These are phyloP conservation scores for Cyrtonyx montezumae DNA, from an alignment of 2,113 vertebrate species.

Conservation along the genomic window DNA sequence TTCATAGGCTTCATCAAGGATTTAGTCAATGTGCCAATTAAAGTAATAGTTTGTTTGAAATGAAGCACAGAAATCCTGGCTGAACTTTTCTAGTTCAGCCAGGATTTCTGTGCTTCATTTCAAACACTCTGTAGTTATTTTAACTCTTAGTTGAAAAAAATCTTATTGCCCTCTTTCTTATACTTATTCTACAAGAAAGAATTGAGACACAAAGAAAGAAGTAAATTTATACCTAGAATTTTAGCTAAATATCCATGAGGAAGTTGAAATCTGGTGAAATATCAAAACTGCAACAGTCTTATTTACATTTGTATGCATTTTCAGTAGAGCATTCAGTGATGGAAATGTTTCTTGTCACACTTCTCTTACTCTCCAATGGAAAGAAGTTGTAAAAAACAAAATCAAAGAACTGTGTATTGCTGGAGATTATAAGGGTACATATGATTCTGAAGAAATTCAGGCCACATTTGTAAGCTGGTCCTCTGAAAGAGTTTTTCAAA, in stretches of 20 bases:
- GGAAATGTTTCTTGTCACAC: neutral
- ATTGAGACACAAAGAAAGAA: neutral
- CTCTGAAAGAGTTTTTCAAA: neutral
- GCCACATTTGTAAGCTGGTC: neutral
- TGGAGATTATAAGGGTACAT: neutral
- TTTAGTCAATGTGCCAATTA: conserved; percentile 39
- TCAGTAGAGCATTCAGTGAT: neutral
- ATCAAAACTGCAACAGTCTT: neutral
- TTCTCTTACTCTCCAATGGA: neutral
- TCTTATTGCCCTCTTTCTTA: neutral
- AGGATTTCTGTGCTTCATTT: neutral
- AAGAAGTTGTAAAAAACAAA: neutral
- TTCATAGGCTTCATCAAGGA: neutral
- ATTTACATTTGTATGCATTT: neutral
- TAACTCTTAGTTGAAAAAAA: neutral
- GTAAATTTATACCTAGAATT: neutral
- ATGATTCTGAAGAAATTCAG: neutral
- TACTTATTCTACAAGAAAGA: neutral
- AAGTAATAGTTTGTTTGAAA: too few relatives aligned
- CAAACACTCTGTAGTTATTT: conserved; percentile 12
- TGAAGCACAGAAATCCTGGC: too few relatives aligned
- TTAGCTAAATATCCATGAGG: neutral
- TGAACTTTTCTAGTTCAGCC: conserved; percentile 26
- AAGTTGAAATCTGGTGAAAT: neutral
- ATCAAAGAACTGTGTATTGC: neutral